phyloP scores from a whole-genome alignment of 2,113 vertebrate species.

The Rhynchomys soricoides region DNA sequence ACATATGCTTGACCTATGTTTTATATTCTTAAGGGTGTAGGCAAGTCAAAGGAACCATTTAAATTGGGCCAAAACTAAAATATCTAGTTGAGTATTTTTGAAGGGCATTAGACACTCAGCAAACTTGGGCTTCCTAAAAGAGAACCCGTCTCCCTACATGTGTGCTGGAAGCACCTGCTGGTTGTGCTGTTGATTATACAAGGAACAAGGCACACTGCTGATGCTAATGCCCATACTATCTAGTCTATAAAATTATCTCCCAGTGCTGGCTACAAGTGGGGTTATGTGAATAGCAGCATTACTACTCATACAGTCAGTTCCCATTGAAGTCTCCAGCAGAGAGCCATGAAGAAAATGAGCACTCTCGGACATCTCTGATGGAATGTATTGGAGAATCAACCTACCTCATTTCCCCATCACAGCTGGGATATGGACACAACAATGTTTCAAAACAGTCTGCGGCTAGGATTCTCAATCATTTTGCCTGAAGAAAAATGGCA shows the following conservation, averaged over 20 bases:
- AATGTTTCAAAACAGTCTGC: background rate
- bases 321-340: too few species aligned
- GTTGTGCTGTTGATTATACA: background rate
- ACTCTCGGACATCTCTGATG: background rate
- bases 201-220: background rate
- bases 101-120: background rate
- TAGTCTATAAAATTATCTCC: background rate
- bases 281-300: too few species aligned
- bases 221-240: background rate
- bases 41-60: background rate
- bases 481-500: background rate
- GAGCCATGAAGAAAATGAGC: background rate
- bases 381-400: background rate
- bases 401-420: background rate
- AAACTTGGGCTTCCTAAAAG: background rate
- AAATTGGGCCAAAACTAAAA: background rate
- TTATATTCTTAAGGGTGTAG: background rate
- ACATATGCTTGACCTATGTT: background rate
- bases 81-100: background rate
- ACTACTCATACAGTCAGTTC: background rate
- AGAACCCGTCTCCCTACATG: background rate
- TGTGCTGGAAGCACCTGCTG: background rate
- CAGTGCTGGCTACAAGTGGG: accelerated
- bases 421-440: too few species aligned
- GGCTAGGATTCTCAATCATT: background rate